Evolutionary conservation across 1,140 invertebrate species (phyloP).

Genomic region (Drosophila rufa): DNA sequence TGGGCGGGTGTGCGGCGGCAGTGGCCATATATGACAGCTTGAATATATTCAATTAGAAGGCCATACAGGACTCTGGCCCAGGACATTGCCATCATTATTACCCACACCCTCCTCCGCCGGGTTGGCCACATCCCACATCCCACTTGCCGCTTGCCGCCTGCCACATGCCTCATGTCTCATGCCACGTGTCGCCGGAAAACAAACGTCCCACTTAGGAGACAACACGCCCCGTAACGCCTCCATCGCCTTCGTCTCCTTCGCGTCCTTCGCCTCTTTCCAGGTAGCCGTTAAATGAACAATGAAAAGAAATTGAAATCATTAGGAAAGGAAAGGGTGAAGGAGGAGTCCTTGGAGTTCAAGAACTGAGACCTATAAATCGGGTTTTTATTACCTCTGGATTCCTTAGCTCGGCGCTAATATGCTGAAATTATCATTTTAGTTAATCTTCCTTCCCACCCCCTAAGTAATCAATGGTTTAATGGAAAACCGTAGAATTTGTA

Average conservation of each 20-base stretch:
- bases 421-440: no score
- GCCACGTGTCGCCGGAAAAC: conserved; percentile 40
- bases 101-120: neutral
- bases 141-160: conserved; percentile 2
- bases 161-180: conserved; percentile 11
- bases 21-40: conserved; percentile 15
- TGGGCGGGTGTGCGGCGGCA: neutral
- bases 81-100: conserved; percentile 3
- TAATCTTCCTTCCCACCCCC: no score
- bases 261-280: conserved; percentile 13
- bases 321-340: neutral
- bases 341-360: neutral
- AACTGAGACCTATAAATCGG: neutral
- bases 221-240: conserved; percentile 9
- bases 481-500: no score
- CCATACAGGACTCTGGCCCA: conserved; percentile 13
- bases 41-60: conserved; percentile 70
- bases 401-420: no score
- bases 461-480: no score
- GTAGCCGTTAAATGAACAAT: conserved; percentile 67
- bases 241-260: neutral
- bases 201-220: conserved; percentile 17
- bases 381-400: neutral
- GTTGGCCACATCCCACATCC: neutral
- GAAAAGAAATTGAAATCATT: conserved; percentile 15